Conservation (phyloP, 37 sponge, comb jelly and placozoan species). For the Agelas oroides region DNA sequence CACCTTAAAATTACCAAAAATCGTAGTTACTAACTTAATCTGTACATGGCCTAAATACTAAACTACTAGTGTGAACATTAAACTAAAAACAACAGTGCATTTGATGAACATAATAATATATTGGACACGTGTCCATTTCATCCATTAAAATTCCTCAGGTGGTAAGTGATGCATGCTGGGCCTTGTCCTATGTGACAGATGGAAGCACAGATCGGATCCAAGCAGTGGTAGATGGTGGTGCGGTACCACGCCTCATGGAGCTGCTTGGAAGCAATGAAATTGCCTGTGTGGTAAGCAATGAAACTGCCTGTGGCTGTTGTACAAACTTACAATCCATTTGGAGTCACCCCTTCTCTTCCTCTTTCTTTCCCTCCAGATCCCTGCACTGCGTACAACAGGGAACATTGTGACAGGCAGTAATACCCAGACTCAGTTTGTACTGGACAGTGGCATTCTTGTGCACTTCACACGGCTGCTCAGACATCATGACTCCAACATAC, state of each 20-base stretch:
- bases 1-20: no score
- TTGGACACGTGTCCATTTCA: no score
- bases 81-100: no score
- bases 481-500: conserved; percentile 86
- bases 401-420: conserved; percentile 97
- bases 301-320: no score
- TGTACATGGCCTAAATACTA: no score
- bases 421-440: conserved; percentile 89
- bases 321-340: no score
- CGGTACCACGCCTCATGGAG: conserved; percentile 59
- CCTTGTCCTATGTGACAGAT: conserved; percentile 91
- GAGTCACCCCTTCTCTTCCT: no score
- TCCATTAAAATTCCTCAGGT: conserved; percentile 28
- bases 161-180: conserved; percentile 95
- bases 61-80: no score
- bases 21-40: no score
- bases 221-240: conserved; percentile 66
- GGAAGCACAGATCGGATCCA: conserved; percentile 89
- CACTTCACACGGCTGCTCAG: conserved; percentile 72
- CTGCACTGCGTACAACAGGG: conserved; percentile 82
- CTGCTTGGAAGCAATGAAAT: conserved; percentile 50
- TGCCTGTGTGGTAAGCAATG: conserved; percentile 58
- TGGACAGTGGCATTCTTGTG: conserved; percentile 71
- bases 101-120: no score
- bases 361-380: background rate